Conservation (phyloP, 2,113 vertebrate genomes). For the Cheilinus undulatus region DNA sequence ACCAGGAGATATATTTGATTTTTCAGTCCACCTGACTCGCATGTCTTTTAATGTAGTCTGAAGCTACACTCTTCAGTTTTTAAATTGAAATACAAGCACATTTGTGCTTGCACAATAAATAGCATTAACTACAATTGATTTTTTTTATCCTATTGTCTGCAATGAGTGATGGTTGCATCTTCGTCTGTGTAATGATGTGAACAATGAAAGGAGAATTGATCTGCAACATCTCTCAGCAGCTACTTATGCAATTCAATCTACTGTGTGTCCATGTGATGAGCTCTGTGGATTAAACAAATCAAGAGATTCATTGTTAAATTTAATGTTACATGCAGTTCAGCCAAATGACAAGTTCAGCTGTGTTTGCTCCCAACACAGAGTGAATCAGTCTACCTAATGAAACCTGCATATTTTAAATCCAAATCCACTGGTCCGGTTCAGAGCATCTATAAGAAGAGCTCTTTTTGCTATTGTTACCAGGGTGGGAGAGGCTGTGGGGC, state of each 20-base stretch:
- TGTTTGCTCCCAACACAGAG: not conserved
- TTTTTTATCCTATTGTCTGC: slow-evolving; percentile 8
- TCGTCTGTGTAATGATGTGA: slow-evolving; percentile 60
- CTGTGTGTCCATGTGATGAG: not conserved
- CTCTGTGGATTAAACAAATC: slow-evolving; percentile 22
- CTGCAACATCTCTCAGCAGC: slow-evolving; percentile 37
- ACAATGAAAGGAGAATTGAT: slow-evolving; percentile 64
- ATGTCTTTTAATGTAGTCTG: slow-evolving; percentile 24
- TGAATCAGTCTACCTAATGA: not conserved
- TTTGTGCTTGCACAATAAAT: not conserved
- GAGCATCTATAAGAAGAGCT: not conserved
- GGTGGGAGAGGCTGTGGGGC: slow-evolving; percentile 9
- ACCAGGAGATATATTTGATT: slow-evolving; percentile 2
- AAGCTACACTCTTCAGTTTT: not conserved
- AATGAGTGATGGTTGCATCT: slow-evolving; percentile 51
- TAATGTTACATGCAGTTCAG: not conserved
- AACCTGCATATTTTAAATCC: not conserved
- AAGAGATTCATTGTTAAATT: not conserved
- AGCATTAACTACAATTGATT: slow-evolving; percentile 35
- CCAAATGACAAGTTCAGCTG: too few relatives aligned
- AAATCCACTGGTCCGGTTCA: not conserved
- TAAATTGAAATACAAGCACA: not conserved
- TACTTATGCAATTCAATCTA: slow-evolving; percentile 32
- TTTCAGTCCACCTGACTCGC: slow-evolving; percentile 17
- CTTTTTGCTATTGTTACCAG: not conserved